Conservation (phyloP, 2,113 vertebrate genomes). For the Catagonus wagneri region DNA sequence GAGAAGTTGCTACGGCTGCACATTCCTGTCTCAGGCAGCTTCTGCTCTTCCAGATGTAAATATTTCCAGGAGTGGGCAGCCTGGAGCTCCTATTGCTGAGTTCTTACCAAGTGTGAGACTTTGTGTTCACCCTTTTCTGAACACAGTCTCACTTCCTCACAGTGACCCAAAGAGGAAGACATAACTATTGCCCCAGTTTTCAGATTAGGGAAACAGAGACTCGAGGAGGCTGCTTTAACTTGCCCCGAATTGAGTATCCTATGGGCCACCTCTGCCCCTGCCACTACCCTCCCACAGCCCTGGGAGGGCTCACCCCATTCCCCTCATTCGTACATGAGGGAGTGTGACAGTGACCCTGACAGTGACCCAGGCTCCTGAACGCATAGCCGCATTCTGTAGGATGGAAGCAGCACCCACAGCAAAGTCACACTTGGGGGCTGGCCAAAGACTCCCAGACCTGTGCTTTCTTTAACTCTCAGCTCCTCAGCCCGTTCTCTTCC, state of each 20-base stretch:
- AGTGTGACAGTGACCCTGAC: not conserved
- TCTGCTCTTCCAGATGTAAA: not conserved
- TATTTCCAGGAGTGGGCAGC: not conserved
- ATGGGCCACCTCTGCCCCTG: fast-evolving
- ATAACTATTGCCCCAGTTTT: not conserved
- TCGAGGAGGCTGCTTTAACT: not conserved
- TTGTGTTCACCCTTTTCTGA: not conserved
- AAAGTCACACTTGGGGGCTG: not conserved
- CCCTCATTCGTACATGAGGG: fast-evolving
- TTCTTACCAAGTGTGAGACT: not conserved
- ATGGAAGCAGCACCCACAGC: not conserved
- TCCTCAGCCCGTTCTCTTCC: not conserved
- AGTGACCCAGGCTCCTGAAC: not conserved
- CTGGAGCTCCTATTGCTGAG: not conserved
- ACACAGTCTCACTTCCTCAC: not conserved
- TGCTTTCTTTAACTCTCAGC: not conserved
- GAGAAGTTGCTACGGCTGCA: not conserved
- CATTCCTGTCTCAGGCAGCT: not conserved
- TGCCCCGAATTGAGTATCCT: not conserved
- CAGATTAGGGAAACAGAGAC: not conserved
- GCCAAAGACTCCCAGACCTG: not conserved
- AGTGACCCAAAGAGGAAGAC: not conserved
- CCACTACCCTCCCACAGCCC: not conserved
- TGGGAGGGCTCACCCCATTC: fast-evolving
- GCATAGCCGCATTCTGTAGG: not conserved